phyloP scores from a whole-genome alignment of 2,113 vertebrate genomes.

The Myocastor coypus region DNA sequence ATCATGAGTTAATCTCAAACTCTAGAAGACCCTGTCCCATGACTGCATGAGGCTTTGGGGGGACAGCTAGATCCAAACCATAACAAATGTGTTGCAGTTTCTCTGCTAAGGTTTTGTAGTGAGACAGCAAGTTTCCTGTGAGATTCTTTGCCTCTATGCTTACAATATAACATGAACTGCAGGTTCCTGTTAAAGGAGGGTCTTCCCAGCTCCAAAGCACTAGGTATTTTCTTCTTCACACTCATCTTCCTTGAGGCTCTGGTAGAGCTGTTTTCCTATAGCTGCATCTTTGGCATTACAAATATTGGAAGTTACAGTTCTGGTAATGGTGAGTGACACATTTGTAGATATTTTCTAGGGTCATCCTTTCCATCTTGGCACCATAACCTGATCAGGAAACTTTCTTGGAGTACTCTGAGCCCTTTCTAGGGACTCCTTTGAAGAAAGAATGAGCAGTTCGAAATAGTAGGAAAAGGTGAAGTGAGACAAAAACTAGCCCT shows the following conservation, averaged over 20 bases:
- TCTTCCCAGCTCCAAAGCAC: neutral
- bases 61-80: no score
- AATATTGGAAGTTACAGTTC: neutral
- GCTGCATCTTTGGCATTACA: neutral
- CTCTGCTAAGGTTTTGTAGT: slow-evolving; percentile 2
- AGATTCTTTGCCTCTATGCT: neutral
- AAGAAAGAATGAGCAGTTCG: neutral
- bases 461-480: neutral
- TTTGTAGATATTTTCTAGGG: slow-evolving; percentile 18
- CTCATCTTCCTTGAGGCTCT: neutral
- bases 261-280: neutral
- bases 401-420: neutral
- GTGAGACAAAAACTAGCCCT: neutral
- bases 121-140: neutral
- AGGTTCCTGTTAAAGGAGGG: neutral
- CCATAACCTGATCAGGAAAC: neutral
- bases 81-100: neutral
- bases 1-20: no score
- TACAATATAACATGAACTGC: no score
- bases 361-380: neutral
- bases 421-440: neutral
- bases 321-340: neutral
- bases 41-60: no score
- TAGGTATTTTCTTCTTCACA: neutral
- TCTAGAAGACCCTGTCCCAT: no score